Evolutionary conservation across 2,888 invertebrate genomes (phyloP), one percentile per base, ranked within the genome.

Genomic region (Leptopilina myrica): DNA sequence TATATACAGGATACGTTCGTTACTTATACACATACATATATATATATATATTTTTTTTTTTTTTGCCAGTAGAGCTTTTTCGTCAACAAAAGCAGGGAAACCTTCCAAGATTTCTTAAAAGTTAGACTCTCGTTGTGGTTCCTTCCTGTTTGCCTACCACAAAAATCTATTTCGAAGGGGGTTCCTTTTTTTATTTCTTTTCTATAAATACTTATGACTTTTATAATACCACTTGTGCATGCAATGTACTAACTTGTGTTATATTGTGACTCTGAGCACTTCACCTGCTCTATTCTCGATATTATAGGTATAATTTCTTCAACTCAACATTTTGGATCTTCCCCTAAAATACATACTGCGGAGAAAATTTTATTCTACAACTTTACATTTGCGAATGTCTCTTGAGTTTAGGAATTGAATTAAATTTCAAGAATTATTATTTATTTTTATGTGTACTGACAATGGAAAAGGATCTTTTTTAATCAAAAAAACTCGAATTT

Each of bases 1-100:
- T 77, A 81, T 53, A 15, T 81, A 79, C 82, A 73, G 79, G 79
- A 82, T 81, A 79, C 78, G 80, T 80, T 82, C 80, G 49, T 78
- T 80, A 78, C 56, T 67, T 43, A 64, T 65, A 49, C 11, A 49
- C 33, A 33, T 33, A 33, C 33, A 49, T 49, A 49, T 20, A 20
- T 20, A 20, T 20, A 20, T n/a, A n/a, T n/a, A n/a, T n/a, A n/a
- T n/a, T n/a, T n/a, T n/a, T 20, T 20, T 20, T 20, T 20, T 20
- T 20, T 20, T 20, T 20, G 20, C 49, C 49, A 1, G 53, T 78
- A 69, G 77, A 82, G 80, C 65, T 77, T 66, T 77, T 66, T 66
- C 75, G 53, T 53, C 65, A 73, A 66, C 65, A 66, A 77, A 76
- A 26, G 43, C 33, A 5, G 33, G 33, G 8, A 43, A 64, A 64